Evolutionary conservation across 2,113 vertebrate genomes (phyloP).

Genomic region (Fulmarus glacialis): DNA sequence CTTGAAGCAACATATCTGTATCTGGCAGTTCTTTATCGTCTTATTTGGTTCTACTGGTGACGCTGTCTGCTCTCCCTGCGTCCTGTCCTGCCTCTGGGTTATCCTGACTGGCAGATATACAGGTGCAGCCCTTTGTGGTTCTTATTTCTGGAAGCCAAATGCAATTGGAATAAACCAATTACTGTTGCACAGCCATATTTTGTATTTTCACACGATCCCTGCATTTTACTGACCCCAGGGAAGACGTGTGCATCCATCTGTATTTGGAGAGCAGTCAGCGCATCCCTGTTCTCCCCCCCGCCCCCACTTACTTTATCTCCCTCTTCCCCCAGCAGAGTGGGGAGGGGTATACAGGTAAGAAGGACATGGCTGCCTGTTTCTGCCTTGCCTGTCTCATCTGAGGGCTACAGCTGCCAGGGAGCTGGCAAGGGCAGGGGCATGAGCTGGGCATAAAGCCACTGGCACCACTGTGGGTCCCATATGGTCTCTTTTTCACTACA

Average conservation of each 20-base stretch:
- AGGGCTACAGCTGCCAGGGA: background rate
- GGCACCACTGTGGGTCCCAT: slow-evolving; percentile 11
- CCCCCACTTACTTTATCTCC: background rate
- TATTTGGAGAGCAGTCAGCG: background rate
- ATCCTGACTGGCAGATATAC: background rate
- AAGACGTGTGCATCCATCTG: background rate
- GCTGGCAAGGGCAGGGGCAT: background rate
- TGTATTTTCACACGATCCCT: background rate
- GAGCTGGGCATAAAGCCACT: background rate
- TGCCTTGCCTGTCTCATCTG: background rate
- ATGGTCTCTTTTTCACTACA: background rate
- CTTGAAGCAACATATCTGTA: background rate
- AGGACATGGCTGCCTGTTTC: background rate
- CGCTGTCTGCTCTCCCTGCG: rapidly evolving
- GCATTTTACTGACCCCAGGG: background rate
- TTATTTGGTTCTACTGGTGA: background rate
- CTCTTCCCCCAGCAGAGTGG: background rate
- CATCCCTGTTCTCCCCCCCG: background rate
- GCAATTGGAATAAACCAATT: background rate
- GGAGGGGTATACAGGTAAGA: background rate
- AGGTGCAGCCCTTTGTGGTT: background rate
- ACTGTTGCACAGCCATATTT: background rate
- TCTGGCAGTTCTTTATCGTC: background rate
- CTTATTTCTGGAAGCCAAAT: background rate
- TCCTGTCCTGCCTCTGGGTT: background rate